Conservation (phyloP, 2,113 vertebrate species). For the Muntiacus muntjak region DNA sequence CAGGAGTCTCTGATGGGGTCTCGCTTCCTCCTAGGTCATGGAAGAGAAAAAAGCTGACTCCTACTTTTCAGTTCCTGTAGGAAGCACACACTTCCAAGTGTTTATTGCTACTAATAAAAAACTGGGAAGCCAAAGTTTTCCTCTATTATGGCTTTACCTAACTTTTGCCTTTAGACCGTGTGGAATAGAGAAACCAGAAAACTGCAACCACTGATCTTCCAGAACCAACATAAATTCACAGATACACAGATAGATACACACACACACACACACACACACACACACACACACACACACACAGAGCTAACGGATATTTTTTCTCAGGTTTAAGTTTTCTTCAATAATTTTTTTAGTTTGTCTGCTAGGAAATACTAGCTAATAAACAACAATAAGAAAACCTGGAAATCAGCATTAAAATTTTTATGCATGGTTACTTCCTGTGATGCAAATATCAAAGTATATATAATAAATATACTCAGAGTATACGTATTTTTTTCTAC, state of each 20-base stretch:
- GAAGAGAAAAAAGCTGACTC: background rate
- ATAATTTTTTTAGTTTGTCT: background rate
- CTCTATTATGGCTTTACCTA: background rate
- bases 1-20: background rate
- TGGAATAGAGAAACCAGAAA: background rate
- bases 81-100: background rate
- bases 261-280: no score
- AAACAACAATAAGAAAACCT: background rate
- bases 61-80: background rate
- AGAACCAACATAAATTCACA: background rate
- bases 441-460: background rate
- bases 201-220: background rate
- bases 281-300: background rate
- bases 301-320: background rate
- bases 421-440: background rate
- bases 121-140: background rate
- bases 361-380: background rate
- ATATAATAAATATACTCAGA: background rate
- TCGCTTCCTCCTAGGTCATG: background rate
- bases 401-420: background rate
- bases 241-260: background rate
- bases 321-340: background rate
- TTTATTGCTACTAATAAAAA: background rate
- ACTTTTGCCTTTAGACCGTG: background rate
- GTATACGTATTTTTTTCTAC: background rate